Evolutionary conservation across 2,113 vertebrate species (phyloP).

Genomic region (Notothenia rossii): DNA sequence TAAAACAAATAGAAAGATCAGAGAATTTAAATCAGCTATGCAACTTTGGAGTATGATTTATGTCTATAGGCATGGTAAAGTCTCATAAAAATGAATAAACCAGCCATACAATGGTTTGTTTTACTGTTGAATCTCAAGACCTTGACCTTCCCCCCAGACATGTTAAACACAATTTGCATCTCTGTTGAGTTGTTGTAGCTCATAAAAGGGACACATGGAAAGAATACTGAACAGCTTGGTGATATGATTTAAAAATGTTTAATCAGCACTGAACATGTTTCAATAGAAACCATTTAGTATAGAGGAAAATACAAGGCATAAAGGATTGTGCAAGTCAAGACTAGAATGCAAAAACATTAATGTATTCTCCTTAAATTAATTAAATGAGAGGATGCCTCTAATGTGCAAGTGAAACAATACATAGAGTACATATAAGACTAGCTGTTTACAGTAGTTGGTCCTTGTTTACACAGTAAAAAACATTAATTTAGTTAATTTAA

Average conservation of each 20-base stretch:
- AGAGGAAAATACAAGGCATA: neutral
- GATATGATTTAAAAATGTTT: too few relatives aligned
- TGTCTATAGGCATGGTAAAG: too few relatives aligned
- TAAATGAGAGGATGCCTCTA: conserved; percentile 6
- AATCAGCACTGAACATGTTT: neutral
- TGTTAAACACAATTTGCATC: neutral
- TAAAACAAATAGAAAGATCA: too few relatives aligned
- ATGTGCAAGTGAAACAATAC: conserved; percentile 29
- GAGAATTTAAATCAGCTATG: too few relatives aligned
- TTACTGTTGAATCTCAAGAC: neutral
- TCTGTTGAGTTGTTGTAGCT: neutral
- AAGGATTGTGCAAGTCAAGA: neutral
- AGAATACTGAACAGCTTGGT: neutral
- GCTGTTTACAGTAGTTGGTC: conserved; percentile 55
- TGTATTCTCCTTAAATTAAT: neutral
- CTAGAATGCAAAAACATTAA: neutral
- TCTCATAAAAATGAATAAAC: too few relatives aligned
- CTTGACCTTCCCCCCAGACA: neutral
- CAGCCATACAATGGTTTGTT: neutral
- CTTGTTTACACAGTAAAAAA: conserved; percentile 40
- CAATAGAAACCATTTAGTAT: neutral
- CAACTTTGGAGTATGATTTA: too few relatives aligned
- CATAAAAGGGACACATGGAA: neutral
- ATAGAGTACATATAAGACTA: conserved; percentile 39
- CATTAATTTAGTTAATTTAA: neutral